These are phyloP conservation scores for Aplysia californica DNA, from an alignment of 1,140 invertebrate genomes.

Conservation along the genomic window DNA sequence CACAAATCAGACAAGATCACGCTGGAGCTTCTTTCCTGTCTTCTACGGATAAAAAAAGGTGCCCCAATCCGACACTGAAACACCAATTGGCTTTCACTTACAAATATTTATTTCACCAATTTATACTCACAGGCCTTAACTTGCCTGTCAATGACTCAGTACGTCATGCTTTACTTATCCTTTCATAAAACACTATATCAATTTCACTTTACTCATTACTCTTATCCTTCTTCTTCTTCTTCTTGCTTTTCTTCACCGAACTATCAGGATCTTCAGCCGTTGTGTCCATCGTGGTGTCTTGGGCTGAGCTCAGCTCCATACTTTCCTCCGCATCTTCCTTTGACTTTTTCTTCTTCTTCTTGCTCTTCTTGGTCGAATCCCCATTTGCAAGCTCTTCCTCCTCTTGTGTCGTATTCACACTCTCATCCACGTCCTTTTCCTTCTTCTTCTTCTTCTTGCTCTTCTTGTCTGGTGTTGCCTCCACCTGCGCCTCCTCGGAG, in stretches of 20 bases:
- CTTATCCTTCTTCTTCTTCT: slow-evolving; percentile 25
- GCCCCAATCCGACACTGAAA: too few relatives aligned
- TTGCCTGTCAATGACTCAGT: too few relatives aligned
- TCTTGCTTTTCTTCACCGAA: not conserved
- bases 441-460: slow-evolving; percentile 19
- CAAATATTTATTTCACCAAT: too few relatives aligned
- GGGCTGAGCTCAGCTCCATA: slow-evolving; percentile 34
- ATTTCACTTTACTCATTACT: too few relatives aligned
- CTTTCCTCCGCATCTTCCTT: slow-evolving; percentile 14
- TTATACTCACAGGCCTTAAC: too few relatives aligned
- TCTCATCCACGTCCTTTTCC: slow-evolving; percentile 27
- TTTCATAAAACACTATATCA: too few relatives aligned
- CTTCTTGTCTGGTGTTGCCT: slow-evolving; percentile 14
- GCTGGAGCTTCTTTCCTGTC: too few relatives aligned
- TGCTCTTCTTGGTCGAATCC: slow-evolving; percentile 45
- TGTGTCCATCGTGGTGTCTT: slow-evolving; percentile 43
- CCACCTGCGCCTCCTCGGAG: not conserved
- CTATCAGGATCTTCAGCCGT: not conserved
- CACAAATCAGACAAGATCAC: too few relatives aligned
- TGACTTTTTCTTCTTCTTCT: slow-evolving; percentile 53
- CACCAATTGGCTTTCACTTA: too few relatives aligned
- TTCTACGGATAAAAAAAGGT: too few relatives aligned
- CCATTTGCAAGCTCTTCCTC: slow-evolving; percentile 35
- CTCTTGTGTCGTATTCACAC: slow-evolving; percentile 35
- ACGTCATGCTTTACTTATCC: too few relatives aligned